Conservation (phyloP, 2,888 invertebrate species). For the Oxycera nigricornis region DNA sequence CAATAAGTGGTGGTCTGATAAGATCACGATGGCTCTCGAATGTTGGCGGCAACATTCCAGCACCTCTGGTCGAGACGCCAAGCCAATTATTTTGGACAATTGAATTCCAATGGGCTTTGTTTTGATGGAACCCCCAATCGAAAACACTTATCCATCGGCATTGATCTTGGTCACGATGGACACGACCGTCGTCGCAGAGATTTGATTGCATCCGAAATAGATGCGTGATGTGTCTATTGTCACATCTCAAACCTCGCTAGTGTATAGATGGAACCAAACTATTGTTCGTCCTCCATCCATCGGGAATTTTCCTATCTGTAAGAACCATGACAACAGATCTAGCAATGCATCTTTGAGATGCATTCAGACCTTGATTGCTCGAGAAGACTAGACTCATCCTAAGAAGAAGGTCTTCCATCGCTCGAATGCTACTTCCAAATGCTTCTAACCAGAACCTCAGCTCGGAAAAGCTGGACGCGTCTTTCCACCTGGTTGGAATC, state of each 20-base stretch:
- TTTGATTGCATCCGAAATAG: background rate
- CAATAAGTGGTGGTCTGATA: background rate
- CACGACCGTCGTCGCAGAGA: conserved; percentile 4
- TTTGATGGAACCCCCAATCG: conserved; percentile 13
- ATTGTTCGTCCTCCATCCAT: too few species aligned
- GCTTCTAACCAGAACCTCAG: too few species aligned
- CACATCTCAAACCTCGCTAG: background rate
- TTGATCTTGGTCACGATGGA: conserved; percentile 29
- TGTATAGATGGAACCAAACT: too few species aligned
- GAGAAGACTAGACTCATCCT: too few species aligned
- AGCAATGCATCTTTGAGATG: too few species aligned
- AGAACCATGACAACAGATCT: too few species aligned
- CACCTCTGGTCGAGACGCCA: background rate
- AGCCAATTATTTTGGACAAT: conserved; percentile 18
- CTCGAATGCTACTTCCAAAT: too few species aligned
- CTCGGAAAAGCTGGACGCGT: background rate
- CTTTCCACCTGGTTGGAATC: background rate
- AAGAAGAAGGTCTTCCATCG: too few species aligned
- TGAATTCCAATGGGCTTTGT: conserved; percentile 15
- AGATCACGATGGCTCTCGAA: background rate
- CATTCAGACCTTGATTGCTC: too few species aligned
- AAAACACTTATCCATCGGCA: conserved; percentile 21
- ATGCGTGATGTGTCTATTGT: background rate
- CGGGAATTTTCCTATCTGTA: too few species aligned
- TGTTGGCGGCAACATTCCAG: conserved; percentile 10